A percentile compares a stretch with the other conserved stretches of the same genome.
These are phyloP conservation scores for Trogon surrucura DNA, from an alignment of 2,113 vertebrate genomes.

Conservation along the genomic window DNA sequence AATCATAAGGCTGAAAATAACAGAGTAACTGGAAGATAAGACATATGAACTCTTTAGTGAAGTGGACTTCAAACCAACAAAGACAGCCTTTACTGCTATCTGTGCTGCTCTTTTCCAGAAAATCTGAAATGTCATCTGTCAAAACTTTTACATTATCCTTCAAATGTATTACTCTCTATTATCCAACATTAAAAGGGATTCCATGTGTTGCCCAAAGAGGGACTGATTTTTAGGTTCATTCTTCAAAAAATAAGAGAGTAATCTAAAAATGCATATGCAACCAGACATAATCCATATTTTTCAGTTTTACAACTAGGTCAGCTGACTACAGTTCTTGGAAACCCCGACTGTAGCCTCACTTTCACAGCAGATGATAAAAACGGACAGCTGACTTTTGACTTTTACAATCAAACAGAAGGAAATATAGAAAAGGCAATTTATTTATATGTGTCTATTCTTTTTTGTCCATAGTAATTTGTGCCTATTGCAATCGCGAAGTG, in stretches of 20 bases:
- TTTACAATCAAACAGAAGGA: neutral
- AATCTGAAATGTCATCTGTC: neutral
- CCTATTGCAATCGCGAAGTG: neutral
- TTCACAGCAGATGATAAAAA: neutral
- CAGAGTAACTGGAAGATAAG: neutral
- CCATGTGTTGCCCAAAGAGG: neutral
- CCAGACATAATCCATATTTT: neutral
- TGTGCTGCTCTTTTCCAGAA: neutral
- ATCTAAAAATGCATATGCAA: neutral
- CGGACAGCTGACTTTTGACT: neutral
- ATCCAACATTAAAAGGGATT: neutral
- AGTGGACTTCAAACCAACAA: neutral
- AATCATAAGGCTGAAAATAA: neutral
- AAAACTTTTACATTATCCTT: neutral
- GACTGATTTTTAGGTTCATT: neutral
- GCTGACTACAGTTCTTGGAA: neutral
- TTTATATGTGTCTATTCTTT: neutral
- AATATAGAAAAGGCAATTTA: neutral
- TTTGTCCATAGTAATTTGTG: neutral
- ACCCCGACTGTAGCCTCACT: neutral
- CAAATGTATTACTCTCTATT: neutral
- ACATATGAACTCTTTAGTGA: neutral
- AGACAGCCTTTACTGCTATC: neutral
- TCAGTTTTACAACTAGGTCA: neutral
- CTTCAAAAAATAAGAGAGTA: neutral